A percentile compares a stretch with the other conserved stretches of the same genome.
Conservation (phyloP, 2,888 invertebrate genomes). For the Limenitis camilla region DNA sequence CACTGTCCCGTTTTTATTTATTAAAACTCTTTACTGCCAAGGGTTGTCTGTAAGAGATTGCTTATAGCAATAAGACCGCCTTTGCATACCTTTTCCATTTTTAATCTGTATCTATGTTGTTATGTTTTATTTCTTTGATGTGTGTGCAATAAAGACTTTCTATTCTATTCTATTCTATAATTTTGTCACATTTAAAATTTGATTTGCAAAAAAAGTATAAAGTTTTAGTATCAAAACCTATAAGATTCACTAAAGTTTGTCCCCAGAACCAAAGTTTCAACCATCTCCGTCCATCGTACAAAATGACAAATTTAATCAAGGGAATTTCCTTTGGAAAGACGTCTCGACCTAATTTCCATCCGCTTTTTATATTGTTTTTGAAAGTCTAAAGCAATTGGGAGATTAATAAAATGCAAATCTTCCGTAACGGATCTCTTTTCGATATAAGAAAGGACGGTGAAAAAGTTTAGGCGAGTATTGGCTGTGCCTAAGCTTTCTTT, state of each 20-base stretch:
- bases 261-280: neutral
- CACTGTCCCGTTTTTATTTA: too few species aligned
- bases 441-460: conserved; percentile 5
- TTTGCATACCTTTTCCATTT: too few species aligned
- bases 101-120: too few species aligned
- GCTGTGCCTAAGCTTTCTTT: too few species aligned
- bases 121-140: too few species aligned
- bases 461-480: neutral
- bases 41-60: too few species aligned
- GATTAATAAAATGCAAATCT: conserved; percentile 17
- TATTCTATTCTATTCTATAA: too few species aligned
- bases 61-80: too few species aligned
- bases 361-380: conserved; percentile 11
- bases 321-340: conserved; percentile 2
- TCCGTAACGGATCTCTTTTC: conserved; percentile 11
- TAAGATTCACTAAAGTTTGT: neutral
- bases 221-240: neutral
- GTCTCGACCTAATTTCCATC: conserved; percentile 10
- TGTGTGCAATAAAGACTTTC: too few species aligned
- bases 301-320: conserved; percentile 14
- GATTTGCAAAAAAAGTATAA: too few species aligned
- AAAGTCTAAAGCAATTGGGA: conserved; percentile 8
- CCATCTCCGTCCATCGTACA: neutral
- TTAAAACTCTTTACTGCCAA: too few species aligned
- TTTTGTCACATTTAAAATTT: too few species aligned